phyloP scores from a whole-genome alignment of 2,888 invertebrate species.

The Trisateles emortualis region DNA sequence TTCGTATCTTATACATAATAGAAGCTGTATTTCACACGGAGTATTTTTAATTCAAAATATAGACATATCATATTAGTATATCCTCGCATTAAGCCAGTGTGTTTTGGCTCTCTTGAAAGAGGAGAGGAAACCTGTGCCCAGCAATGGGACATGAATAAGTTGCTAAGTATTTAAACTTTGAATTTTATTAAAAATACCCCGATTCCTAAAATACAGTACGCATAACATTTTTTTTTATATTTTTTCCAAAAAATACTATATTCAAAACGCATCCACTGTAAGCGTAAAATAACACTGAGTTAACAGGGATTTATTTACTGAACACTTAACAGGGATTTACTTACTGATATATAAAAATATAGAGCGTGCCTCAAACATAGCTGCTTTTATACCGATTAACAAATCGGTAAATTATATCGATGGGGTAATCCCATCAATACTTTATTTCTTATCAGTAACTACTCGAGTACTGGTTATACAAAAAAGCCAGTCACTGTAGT shows the following conservation, averaged over 20 bases:
- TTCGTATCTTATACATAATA: constrained; percentile 35
- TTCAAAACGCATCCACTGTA: background rate
- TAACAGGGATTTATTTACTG: background rate
- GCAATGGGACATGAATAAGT: too few species aligned
- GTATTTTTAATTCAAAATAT: constrained; percentile 6
- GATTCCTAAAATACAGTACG: too few species aligned
- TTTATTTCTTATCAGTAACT: background rate
- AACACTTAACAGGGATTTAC: too few species aligned
- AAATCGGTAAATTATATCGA: too few species aligned
- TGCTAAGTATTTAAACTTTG: background rate
- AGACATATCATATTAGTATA: too few species aligned
- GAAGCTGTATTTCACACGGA: constrained; percentile 26
- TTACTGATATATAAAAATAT: background rate
- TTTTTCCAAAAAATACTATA: background rate
- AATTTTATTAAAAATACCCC: constrained; percentile 16
- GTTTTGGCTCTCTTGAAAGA: too few species aligned
- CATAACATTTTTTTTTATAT: background rate
- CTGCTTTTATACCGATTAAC: too few species aligned
- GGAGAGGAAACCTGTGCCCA: too few species aligned
- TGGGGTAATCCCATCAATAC: background rate
- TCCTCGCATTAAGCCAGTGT: too few species aligned
- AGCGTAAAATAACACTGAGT: background rate
- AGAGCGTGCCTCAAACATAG: too few species aligned
- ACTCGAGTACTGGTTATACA: too few species aligned
- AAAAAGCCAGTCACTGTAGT: too few species aligned